Percentiles rank a stretch among this genome's conserved stretches.
These are phyloP conservation scores for Drosophila sucinea DNA, from an alignment of 1,140 invertebrate species.

Conservation along the genomic window DNA sequence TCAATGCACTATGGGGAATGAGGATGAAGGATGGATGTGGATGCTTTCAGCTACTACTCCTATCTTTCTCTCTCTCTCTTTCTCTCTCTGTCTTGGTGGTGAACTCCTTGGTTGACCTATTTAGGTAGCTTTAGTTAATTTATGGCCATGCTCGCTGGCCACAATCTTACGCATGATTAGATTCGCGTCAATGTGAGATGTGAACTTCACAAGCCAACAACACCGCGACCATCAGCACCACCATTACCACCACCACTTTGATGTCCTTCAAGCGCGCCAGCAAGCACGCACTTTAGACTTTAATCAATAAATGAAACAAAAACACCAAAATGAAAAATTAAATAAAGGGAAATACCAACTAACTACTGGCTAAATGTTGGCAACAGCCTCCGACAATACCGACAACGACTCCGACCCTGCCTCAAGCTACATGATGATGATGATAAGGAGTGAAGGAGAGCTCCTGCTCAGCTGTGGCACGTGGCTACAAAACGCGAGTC, in stretches of 20 bases:
- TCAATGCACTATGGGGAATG: slow-evolving; percentile 60
- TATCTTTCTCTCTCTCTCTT: not conserved
- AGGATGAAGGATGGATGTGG: not conserved
- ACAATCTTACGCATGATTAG: slow-evolving; percentile 67
- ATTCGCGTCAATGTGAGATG: slow-evolving; percentile 36
- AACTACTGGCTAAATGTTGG: slow-evolving; percentile 7
- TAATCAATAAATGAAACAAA: slow-evolving; percentile 16
- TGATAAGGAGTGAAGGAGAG: not conserved
- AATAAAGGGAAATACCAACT: slow-evolving; percentile 12
- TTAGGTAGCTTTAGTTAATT: slow-evolving; percentile 49
- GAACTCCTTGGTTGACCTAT: slow-evolving; percentile 35
- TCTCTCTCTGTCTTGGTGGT: not conserved
- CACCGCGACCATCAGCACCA: not conserved
- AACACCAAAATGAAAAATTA: slow-evolving; percentile 8
- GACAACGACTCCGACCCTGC: not conserved
- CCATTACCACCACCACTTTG: slow-evolving; percentile 42
- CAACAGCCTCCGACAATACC: too few species aligned
- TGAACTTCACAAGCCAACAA: slow-evolving; percentile 14
- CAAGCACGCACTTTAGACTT: slow-evolving; percentile 18
- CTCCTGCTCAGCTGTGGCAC: slow-evolving; percentile 43
- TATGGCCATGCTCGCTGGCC: slow-evolving; percentile 44
- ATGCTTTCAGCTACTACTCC: not conserved
- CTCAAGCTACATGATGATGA: not conserved
- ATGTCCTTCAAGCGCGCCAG: slow-evolving; percentile 48
- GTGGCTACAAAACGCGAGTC: slow-evolving; percentile 65